Base-by-base conservation (phyloP, 2,113 vertebrate species). In the Tenebrosternarchus preto region DNA sequence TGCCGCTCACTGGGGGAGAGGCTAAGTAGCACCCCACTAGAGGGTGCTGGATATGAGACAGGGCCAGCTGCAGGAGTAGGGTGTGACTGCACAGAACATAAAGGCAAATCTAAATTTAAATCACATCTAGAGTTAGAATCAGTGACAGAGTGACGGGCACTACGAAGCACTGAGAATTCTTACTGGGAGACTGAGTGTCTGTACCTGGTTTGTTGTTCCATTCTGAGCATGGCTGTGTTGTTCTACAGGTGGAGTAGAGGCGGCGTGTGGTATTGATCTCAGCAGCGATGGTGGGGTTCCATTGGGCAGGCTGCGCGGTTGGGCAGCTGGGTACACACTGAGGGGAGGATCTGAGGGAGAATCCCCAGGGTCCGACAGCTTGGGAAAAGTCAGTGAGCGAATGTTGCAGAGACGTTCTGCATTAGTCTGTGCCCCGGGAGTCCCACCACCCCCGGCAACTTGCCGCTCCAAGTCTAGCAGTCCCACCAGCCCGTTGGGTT, bases 321-420 rank as follows among this genome's bases (percentile, higher is more conserved):
- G 55, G 55, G 78, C 29, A 82, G 93, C 85, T 81, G 91, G n/a
- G 25, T 88, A 85, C 46, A 80, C 20, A 19, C 78, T 74, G 9
- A 84, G 20, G 22, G 80, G 79, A 66, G 83, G 81, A 53, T 86
- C 74, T 12, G 86, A 86, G 17, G 89, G 85, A 3, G 89, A 91
- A 17, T 91, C 90, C 69, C 94, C 95, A 72, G 97, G 95, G 1
- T 95, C 96, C 67, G 96, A 96, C 76, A 99, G 93, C 89, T 98
- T 99, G 29, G 97, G 97, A 78, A 99, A 99, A 80, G 94, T 96
- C 8, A 99, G 90, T 75, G 96, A 98, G 89, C 95, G 97, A 87
- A 99, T 99, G 93, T 98, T 99, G 93, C 96, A 94, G 22, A 93
- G 93, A 8, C 93, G 89, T 67, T 93, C 90, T 0, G 85, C 50